Evolutionary conservation across 2,797 vertebrate genomes (phyloP).

Genomic region (Darevskia nairensis): DNA sequence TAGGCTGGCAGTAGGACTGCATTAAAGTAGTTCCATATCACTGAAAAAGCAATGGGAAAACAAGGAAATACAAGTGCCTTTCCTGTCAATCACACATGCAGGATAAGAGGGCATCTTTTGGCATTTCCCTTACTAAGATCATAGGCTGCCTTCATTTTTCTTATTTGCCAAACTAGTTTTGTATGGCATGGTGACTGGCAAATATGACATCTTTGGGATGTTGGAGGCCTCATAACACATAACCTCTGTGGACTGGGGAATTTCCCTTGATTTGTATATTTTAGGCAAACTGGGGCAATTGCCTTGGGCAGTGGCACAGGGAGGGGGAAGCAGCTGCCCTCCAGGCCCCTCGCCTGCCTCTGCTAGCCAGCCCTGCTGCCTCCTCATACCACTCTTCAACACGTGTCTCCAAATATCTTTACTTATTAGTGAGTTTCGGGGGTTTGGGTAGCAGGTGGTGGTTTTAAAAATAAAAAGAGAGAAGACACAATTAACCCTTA

Average conservation of each 20-base stretch:
- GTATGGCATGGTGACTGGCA: neutral
- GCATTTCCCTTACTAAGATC: neutral
- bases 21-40: slow-evolving; percentile 89
- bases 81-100: neutral
- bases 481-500: slow-evolving; percentile 69
- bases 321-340: too few relatives aligned
- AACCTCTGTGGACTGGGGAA: too few relatives aligned
- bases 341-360: too few relatives aligned
- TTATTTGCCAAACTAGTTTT: neutral
- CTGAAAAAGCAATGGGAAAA: slow-evolving; percentile 75
- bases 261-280: neutral
- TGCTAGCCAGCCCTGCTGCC: too few relatives aligned
- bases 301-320: too few relatives aligned
- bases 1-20: slow-evolving; percentile 80
- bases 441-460: too few relatives aligned
- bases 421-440: too few relatives aligned
- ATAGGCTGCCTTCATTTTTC: neutral
- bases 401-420: too few relatives aligned
- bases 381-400: too few relatives aligned
- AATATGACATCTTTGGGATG: neutral
- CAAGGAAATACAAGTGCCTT: neutral
- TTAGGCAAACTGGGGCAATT: too few relatives aligned
- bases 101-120: neutral
- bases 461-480: too few relatives aligned
- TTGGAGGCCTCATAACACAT: too few relatives aligned